Base-by-base conservation (phyloP, 2,888 invertebrate species). In the Clivina fossor region DNA sequence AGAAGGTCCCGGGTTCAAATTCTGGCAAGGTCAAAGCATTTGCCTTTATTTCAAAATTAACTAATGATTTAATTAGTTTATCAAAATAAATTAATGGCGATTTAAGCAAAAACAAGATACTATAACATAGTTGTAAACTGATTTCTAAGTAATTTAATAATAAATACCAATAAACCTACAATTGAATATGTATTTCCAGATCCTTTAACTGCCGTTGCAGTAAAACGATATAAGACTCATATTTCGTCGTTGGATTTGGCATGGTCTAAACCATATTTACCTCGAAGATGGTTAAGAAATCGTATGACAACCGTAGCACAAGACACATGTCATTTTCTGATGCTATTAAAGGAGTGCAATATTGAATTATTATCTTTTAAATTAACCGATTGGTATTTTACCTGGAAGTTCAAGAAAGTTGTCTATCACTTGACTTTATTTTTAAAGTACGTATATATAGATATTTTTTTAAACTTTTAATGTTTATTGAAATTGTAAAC, bases 301-400 rank as follows among this genome's bases (percentile, higher is more conserved):
- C 74, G 72, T 56, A 66, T 76, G 7, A 65, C 69, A 8, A 67
- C 73, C 13, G 66, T 77, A 3, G 69, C 71, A 1, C 75, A 75
- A 60, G 65, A 75, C 37, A 66, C 69, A 3, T 68, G 69, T 5
- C 63, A 67, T 43, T 71, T 66, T 58, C 61, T 72, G 33, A 66
- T 68, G 35, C 62, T 68, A 11, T 58, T 73, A 8, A 65, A 64
- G 9, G 67, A 70, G 38, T 64, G 61, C 32, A 61, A 54, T 13
- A 72, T 77, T 2, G 76, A 77, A 60, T 63, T 79, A 15, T 66
- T 64, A 20, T 68, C 68, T 57, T 66, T 79, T 32, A 68, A 72
- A 59, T 69, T 79, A 47, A 75, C 73, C 19, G 72, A 78, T 57
- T 78, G 78, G 78, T 70, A 73, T 43, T 74, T 75, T 56, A 70